These are phyloP conservation scores for Actinernus sp. DNA, from an alignment of 92 coral and sea anemone genomes.

Conservation along the genomic window DNA sequence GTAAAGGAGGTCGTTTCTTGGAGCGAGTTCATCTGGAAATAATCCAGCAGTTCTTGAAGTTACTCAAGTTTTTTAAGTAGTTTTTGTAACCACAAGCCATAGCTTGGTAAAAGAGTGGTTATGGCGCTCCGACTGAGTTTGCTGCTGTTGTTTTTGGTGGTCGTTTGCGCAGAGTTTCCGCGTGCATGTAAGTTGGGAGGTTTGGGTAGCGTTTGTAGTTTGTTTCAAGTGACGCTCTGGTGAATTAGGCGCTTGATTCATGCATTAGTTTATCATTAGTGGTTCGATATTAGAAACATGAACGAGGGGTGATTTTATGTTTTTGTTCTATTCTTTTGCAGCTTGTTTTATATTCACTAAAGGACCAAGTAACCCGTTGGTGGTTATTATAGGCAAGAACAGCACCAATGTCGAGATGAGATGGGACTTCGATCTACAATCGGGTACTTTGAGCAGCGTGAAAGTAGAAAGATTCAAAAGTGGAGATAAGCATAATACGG, in stretches of 20 bases:
- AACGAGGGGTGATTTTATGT: too few relatives aligned
- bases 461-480: constrained; percentile 3
- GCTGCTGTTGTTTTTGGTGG: constrained; percentile 3
- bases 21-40: too few relatives aligned
- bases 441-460: neutral
- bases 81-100: too few relatives aligned
- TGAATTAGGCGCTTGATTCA: constrained; percentile 1
- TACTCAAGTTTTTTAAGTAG: too few relatives aligned
- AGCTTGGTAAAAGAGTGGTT: too few relatives aligned
- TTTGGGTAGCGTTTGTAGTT: too few relatives aligned
- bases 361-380: neutral
- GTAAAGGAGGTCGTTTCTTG: too few relatives aligned
- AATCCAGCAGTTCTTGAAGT: too few relatives aligned
- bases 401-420: neutral
- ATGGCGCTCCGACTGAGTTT: neutral
- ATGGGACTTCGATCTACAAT: constrained; percentile 2
- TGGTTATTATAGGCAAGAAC: neutral
- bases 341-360: constrained; percentile 1
- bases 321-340: neutral
- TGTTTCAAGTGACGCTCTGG: constrained; percentile 7
- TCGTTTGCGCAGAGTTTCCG: constrained; percentile 26
- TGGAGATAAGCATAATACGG: neutral
- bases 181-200: constrained; percentile 18
- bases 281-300: too few relatives aligned
- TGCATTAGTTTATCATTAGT: neutral